A percentile compares a stretch with the other conserved stretches of the same genome.
Conservation (phyloP, 2,113 vertebrate genomes). For the Holacanthus passer region DNA sequence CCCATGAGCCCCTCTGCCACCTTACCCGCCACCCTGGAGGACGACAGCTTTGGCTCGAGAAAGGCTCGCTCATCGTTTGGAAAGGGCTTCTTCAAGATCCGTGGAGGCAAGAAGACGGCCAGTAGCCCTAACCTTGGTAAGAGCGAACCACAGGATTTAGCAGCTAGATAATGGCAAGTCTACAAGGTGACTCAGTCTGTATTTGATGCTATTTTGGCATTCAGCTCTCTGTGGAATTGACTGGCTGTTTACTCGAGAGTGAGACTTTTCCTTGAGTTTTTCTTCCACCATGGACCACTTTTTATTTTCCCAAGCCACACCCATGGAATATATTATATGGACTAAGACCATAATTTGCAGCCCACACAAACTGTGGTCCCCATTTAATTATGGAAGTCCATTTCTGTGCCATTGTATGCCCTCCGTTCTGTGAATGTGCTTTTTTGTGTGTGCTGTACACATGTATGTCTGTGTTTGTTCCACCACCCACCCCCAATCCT, state of each 20-base stretch:
- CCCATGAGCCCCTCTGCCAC: conserved; percentile 83
- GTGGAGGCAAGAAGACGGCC: conserved; percentile 91
- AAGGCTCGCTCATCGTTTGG: conserved; percentile 96
- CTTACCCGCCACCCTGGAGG: conserved; percentile 72
- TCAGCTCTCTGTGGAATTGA: background rate
- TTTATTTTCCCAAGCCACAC: conserved; percentile 65
- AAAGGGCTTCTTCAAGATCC: conserved; percentile 96
- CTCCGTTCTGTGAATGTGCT: conserved; percentile 27
- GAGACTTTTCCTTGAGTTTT: conserved; percentile 35
- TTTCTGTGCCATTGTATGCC: conserved; percentile 35
- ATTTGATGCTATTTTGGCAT: background rate
- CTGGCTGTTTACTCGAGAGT: conserved; percentile 13
- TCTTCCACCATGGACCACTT: conserved; percentile 13
- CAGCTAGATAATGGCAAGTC: background rate
- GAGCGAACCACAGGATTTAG: background rate
- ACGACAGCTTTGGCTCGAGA: conserved; percentile 91
- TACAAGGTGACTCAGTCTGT: background rate
- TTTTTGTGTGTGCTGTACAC: background rate
- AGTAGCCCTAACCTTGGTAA: conserved; percentile 94
- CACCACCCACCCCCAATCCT: conserved; percentile 30
- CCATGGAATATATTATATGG: conserved; percentile 52
- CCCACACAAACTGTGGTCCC: conserved; percentile 66
- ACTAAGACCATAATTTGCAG: conserved; percentile 69
- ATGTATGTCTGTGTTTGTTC: conserved; percentile 42
- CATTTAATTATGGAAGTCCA: conserved; percentile 68